Conservation (phyloP, 1,140 invertebrate species). For the Drosophila sp. region DNA sequence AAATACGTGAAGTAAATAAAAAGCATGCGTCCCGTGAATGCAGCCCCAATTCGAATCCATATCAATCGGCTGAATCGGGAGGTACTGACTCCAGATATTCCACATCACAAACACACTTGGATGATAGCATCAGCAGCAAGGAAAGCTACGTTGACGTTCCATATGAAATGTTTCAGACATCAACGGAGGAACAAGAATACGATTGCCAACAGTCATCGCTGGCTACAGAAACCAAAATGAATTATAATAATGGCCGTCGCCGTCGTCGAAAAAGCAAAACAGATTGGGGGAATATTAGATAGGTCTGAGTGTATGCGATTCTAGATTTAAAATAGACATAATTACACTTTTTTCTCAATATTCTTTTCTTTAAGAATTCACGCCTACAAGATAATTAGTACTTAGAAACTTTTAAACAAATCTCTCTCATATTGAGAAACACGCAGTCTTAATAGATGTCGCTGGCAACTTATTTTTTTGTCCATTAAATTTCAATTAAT, state of each 20-base stretch:
- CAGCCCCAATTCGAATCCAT: not conserved
- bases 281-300: too few species aligned
- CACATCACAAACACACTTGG: not conserved
- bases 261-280: not conserved
- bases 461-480: too few species aligned
- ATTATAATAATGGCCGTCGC: not conserved
- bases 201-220: too few species aligned
- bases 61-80: not conserved
- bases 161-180: slow-evolving; percentile 1
- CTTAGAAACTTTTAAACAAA: too few species aligned
- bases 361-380: too few species aligned
- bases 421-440: too few species aligned
- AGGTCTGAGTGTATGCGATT: too few species aligned
- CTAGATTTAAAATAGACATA: too few species aligned
- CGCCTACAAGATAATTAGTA: too few species aligned
- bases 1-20: not conserved
- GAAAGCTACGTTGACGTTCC: slow-evolving; percentile 4
- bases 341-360: too few species aligned
- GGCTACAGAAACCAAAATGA: not conserved
- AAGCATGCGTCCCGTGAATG: not conserved
- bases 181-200: not conserved
- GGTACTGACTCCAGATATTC: not conserved
- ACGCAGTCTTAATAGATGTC: too few species aligned
- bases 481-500: too few species aligned
- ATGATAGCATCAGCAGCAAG: slow-evolving; percentile 3